Percentiles rank a stretch among this genome's conserved stretches.
Evolutionary conservation across 2,888 invertebrate genomes (phyloP).

Genomic region (Didymodactylos carnosus): DNA sequence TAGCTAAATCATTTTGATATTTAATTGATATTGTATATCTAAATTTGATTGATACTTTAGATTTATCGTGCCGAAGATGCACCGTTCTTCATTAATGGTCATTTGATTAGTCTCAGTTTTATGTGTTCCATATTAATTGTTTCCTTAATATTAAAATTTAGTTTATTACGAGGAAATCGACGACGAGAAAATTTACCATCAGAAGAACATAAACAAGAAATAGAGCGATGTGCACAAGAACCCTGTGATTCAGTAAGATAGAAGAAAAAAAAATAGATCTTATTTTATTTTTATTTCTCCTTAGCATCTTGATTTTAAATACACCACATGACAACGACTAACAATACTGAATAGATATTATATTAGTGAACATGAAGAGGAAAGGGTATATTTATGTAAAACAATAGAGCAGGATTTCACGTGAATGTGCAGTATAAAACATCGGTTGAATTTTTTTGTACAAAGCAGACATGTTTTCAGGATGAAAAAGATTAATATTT

Average conservation of each 20-base stretch:
- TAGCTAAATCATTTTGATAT: too few species aligned
- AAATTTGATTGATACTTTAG: background rate
- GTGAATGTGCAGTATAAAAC: too few species aligned
- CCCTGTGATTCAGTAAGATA: background rate
- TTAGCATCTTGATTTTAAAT: background rate
- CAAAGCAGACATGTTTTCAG: too few species aligned
- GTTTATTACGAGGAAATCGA: background rate
- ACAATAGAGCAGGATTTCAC: too few species aligned
- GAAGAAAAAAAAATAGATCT: background rate
- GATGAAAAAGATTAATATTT: too few species aligned
- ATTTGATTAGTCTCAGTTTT: background rate
- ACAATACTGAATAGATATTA: background rate
- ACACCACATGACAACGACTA: background rate
- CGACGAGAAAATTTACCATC: background rate
- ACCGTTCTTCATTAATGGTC: background rate
- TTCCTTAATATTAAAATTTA: background rate
- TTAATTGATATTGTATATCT: too few species aligned
- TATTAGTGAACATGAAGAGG: background rate
- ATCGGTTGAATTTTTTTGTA: too few species aligned
- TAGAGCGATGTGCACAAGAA: background rate
- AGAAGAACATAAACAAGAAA: background rate
- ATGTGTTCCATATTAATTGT: background rate
- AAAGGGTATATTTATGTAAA: too few species aligned
- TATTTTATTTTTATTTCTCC: background rate
- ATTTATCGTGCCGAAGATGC: background rate